Conservation (phyloP, 1,140 invertebrate species). For the Eubasilissa regina region DNA sequence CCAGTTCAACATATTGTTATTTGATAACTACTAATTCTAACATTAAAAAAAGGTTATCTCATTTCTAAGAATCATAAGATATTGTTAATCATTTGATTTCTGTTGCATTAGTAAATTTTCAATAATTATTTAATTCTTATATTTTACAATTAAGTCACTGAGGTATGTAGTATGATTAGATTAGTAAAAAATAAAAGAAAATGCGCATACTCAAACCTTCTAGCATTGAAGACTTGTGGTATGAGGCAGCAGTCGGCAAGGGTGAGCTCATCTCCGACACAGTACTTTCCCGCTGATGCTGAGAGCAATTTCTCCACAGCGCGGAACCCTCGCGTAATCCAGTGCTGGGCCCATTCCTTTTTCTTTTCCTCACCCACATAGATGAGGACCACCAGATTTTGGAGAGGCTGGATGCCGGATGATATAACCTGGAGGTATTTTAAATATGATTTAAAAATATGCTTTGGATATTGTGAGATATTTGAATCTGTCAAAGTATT, state of each 20-base stretch:
- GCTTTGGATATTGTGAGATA: too few species aligned
- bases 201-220: slow-evolving; percentile 73
- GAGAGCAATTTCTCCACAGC: slow-evolving; percentile 91
- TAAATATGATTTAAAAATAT: background rate
- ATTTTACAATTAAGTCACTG: too few species aligned
- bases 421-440: slow-evolving; percentile 79
- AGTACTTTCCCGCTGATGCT: slow-evolving; percentile 91
- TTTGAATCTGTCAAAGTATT: too few species aligned
- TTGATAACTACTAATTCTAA: too few species aligned
- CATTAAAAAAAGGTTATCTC: background rate
- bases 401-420: slow-evolving; percentile 95
- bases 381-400: slow-evolving; percentile 92
- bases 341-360: slow-evolving; percentile 93
- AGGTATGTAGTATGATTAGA: too few species aligned
- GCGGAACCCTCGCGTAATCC: slow-evolving; percentile 91
- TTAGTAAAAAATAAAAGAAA: too few species aligned
- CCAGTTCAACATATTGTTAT: too few species aligned
- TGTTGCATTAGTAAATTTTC: too few species aligned
- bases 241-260: slow-evolving; percentile 96
- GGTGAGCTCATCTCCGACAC: slow-evolving; percentile 94
- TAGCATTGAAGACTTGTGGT: slow-evolving; percentile 93
- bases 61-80: background rate
- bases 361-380: slow-evolving; percentile 89
- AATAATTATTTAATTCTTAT: too few species aligned
- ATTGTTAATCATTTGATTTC: background rate